phyloP scores from a whole-genome alignment of 2,888 invertebrate genomes.

The Thysanoteuthis rhombus region DNA sequence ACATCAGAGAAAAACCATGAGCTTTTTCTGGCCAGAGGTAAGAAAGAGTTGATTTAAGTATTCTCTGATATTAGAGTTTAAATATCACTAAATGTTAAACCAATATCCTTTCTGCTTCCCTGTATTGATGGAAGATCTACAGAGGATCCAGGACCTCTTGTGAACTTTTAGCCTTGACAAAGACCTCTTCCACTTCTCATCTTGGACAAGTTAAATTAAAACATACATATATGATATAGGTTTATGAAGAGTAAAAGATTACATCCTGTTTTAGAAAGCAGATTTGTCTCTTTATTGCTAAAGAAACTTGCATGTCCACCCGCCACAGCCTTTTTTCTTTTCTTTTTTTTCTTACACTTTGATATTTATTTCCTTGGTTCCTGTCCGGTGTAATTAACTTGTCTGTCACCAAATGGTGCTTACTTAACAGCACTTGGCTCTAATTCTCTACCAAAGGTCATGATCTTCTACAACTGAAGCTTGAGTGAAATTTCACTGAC shows the following conservation, averaged over 20 bases:
- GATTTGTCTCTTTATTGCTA: neutral
- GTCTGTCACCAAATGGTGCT: constrained; percentile 12
- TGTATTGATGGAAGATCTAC: neutral
- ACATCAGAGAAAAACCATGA: too few relatives aligned
- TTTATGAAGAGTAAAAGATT: neutral
- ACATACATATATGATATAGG: neutral
- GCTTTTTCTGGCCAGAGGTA: too few relatives aligned
- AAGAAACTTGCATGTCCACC: neutral
- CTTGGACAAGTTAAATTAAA: neutral
- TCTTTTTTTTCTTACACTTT: too few relatives aligned
- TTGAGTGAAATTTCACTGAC: neutral
- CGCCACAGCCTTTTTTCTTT: neutral
- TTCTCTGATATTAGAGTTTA: too few relatives aligned
- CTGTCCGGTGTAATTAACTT: neutral
- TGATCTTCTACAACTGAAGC: neutral
- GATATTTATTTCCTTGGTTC: neutral
- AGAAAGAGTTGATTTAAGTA: too few relatives aligned
- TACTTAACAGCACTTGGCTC: neutral
- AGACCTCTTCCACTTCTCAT: neutral
- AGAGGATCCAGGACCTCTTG: neutral
- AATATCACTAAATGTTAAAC: too few relatives aligned
- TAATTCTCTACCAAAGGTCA: constrained; percentile 12
- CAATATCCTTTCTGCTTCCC: too few relatives aligned
- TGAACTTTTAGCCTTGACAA: neutral
- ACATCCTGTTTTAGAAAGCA: neutral